These are phyloP conservation scores for Limnephilus rhombicus DNA, from an alignment of 2,888 invertebrate species.

Conservation along the genomic window DNA sequence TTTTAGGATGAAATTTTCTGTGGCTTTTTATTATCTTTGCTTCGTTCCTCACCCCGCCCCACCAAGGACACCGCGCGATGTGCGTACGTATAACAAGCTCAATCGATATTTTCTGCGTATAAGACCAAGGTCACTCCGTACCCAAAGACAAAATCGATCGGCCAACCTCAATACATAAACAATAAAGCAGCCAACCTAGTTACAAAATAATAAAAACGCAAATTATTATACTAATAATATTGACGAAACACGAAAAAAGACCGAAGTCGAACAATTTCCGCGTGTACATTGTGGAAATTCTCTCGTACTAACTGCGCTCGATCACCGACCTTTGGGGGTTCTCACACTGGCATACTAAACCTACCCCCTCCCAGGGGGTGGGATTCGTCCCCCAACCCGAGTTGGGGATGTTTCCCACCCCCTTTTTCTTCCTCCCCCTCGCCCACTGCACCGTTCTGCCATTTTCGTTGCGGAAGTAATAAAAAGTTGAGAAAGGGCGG, in stretches of 20 bases:
- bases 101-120: not conserved
- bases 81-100: not conserved
- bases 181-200: not conserved
- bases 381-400: not conserved
- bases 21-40: not conserved
- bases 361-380: not conserved
- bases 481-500: slow-evolving; percentile 49
- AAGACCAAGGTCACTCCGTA: not conserved
- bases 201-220: not conserved
- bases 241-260: not conserved
- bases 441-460: slow-evolving; percentile 15
- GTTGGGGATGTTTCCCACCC: not conserved
- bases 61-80: not conserved
- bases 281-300: not conserved
- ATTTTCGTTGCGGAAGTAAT: slow-evolving; percentile 54
- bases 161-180: not conserved
- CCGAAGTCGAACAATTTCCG: not conserved
- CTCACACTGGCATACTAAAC: slow-evolving; percentile 19
- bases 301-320: slow-evolving; percentile 10
- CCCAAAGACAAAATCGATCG: no score
- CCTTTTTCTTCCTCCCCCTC: not conserved
- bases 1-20: no score
- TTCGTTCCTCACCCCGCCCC: not conserved
- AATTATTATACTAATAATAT: not conserved
- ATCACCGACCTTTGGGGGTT: slow-evolving; percentile 34